These are phyloP conservation scores for Tyria jacobaeae DNA, from an alignment of 2,888 invertebrate species.

Conservation along the genomic window DNA sequence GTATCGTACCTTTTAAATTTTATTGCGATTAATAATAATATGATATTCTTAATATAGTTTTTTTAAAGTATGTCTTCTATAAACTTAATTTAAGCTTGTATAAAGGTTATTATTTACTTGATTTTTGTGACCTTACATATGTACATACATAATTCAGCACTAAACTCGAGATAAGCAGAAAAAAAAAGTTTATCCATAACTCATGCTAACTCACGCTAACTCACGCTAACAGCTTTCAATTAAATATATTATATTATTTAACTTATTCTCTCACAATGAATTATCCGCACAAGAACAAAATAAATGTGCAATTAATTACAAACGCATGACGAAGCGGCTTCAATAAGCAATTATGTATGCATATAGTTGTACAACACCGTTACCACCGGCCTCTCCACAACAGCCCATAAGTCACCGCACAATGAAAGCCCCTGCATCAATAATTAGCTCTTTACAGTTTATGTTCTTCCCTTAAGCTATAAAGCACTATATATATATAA, in stretches of 20 bases:
- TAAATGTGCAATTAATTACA: conserved; percentile 34
- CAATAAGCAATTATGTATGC: conserved; percentile 31
- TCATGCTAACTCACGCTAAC: too few relatives aligned
- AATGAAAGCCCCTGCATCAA: conserved; percentile 48
- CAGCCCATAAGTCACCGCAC: conserved; percentile 33
- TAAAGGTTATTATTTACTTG: too few relatives aligned
- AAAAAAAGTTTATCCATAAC: too few relatives aligned
- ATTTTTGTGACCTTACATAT: too few relatives aligned
- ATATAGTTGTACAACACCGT: neutral
- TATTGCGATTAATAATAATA: too few relatives aligned
- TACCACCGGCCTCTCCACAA: conserved; percentile 5
- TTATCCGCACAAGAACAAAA: conserved; percentile 1
- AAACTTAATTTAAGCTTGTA: too few relatives aligned
- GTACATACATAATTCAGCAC: too few relatives aligned
- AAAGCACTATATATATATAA: conserved; percentile 3
- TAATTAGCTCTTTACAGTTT: conserved; percentile 29
- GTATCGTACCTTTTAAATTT: too few relatives aligned
- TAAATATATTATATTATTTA: neutral
- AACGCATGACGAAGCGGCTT: conserved; percentile 31
- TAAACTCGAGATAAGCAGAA: too few relatives aligned
- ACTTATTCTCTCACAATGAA: neutral
- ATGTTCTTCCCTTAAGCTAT: conserved; percentile 32
- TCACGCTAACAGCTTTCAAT: neutral
- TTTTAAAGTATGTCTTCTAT: too few relatives aligned
- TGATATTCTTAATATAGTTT: too few relatives aligned